phyloP scores from a whole-genome alignment of 1,140 invertebrate genomes.

The Kradibia gibbosae region DNA sequence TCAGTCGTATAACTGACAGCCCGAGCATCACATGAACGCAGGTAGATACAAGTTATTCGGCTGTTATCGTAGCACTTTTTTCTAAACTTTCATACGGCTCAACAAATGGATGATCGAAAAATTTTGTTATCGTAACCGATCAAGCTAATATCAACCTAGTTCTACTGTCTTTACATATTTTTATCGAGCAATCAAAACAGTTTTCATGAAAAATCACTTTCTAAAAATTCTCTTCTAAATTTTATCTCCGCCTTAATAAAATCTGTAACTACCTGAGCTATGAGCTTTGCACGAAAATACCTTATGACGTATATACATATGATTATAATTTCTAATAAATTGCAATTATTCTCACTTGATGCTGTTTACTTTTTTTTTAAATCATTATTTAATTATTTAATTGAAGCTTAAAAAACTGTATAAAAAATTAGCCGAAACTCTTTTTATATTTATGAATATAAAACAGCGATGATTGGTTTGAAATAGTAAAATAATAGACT shows the following conservation, averaged over 20 bases:
- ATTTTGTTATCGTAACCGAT: conserved; percentile 19
- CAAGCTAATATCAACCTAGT: not conserved
- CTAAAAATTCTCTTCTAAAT: not conserved
- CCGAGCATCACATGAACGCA: conserved; percentile 29
- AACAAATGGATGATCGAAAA: conserved; percentile 9
- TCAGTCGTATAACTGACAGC: conserved; percentile 47
- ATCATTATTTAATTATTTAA: too few species aligned
- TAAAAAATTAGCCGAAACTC: too few species aligned
- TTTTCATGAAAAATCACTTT: conserved; percentile 7
- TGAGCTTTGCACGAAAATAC: too few species aligned
- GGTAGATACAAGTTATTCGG: conserved; percentile 44
- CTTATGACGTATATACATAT: too few species aligned
- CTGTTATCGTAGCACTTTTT: conserved; percentile 36
- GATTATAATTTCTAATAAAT: too few species aligned
- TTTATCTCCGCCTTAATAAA: not conserved
- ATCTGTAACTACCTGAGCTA: not conserved
- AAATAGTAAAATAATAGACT: too few species aligned
- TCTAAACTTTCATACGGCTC: conserved; percentile 8
- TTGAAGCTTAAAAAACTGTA: too few species aligned
- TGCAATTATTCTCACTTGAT: too few species aligned
- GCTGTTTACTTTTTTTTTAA: too few species aligned
- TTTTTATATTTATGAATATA: too few species aligned
- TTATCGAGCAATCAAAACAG: not conserved
- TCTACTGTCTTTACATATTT: conserved; percentile 1
- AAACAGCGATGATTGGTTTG: too few species aligned